Percentiles rank a stretch among this genome's conserved stretches.
phyloP scores from a whole-genome alignment of 2,113 vertebrate species.

The Procavia capensis region DNA sequence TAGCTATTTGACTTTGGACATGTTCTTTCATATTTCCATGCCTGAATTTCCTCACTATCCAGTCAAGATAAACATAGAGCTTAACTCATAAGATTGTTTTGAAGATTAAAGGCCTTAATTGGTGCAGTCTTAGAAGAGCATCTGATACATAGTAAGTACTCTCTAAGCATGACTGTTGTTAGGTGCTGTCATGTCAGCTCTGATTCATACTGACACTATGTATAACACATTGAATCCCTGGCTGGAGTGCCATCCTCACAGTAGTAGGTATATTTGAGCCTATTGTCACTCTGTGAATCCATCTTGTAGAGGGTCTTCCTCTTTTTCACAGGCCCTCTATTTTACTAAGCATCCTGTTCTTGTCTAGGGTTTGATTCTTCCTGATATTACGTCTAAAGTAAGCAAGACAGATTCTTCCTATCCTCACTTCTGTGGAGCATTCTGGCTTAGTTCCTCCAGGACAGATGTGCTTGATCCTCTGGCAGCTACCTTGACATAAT shows the following conservation, averaged over 20 bases:
- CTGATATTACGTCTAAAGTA: not conserved
- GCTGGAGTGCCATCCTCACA: not conserved
- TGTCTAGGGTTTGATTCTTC: not conserved
- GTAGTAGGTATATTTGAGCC: not conserved
- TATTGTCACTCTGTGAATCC: not conserved
- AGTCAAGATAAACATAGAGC: not conserved
- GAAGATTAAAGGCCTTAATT: conserved; percentile 24
- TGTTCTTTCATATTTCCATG: not conserved
- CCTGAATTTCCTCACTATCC: not conserved
- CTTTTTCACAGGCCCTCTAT: not conserved
- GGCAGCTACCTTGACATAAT: not conserved
- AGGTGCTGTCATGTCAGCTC: no score
- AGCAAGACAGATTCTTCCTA: not conserved
- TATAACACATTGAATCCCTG: not conserved
- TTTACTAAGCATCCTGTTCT: not conserved
- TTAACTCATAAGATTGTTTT: not conserved
- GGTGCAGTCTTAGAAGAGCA: not conserved
- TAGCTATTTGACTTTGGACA: not conserved
- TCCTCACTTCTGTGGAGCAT: not conserved
- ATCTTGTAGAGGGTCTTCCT: not conserved
- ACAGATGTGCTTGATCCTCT: not conserved
- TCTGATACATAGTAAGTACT: not conserved
- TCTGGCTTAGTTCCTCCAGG: not conserved
- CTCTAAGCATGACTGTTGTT: not conserved
- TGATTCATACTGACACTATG: not conserved